Conservation (phyloP, 2,888 invertebrate species). For the Hofmannophila pseudospretella region DNA sequence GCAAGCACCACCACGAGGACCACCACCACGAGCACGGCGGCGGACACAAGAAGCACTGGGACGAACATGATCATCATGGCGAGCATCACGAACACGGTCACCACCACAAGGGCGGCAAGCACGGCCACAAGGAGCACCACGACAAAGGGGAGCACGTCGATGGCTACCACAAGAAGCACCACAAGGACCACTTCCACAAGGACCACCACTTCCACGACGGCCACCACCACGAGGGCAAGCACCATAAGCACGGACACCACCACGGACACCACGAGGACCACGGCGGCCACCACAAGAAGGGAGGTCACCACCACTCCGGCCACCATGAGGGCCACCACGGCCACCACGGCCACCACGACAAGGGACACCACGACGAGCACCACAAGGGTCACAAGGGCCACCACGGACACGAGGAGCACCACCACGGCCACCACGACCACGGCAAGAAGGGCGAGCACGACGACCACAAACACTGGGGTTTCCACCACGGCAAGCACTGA, state of each 20-base stretch:
- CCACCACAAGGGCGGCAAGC: conserved; percentile 87
- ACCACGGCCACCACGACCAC: conserved; percentile 84
- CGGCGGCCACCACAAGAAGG: conserved; percentile 88
- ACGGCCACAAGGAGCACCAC: conserved; percentile 89
- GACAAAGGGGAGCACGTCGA: conserved; percentile 89
- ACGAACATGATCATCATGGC: conserved; percentile 85
- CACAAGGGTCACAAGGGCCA: conserved; percentile 89
- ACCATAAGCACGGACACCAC: conserved; percentile 87
- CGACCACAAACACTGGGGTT: conserved; percentile 85
- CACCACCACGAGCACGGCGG: conserved; percentile 86
- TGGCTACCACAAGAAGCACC: conserved; percentile 90
- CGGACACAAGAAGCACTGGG: conserved; percentile 88
- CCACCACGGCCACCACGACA: conserved; percentile 87
- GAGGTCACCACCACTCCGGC: conserved; percentile 86
- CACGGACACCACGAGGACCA: conserved; percentile 85
- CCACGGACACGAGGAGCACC: conserved; percentile 86
- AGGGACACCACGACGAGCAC: conserved; percentile 87
- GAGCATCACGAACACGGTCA: conserved; percentile 87
- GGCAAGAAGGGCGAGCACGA: conserved; percentile 88
- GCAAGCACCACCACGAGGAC: conserved; percentile 85
- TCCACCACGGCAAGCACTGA: conserved; percentile 76
- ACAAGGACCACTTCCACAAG: conserved; percentile 92
- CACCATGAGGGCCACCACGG: conserved; percentile 88
- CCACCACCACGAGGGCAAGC: conserved; percentile 88
- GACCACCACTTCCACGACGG: conserved; percentile 93